Evolutionary conservation across 2,797 vertebrate species (phyloP), one percentile per base, ranked within the genome.

Genomic region (Choloepus didactylus): DNA sequence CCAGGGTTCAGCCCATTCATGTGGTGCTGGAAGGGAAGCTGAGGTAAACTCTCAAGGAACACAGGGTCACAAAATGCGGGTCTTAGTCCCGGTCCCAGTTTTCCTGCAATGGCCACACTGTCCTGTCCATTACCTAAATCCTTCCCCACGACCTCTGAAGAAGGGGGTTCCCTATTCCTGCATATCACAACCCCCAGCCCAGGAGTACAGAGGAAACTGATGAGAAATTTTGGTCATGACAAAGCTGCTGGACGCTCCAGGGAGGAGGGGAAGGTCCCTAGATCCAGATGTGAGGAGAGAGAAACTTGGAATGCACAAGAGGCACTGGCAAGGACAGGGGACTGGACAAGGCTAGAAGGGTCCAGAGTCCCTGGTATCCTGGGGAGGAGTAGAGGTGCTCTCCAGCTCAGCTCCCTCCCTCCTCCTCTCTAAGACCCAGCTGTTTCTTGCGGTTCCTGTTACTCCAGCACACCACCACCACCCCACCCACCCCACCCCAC

Each of bases 11-110:
- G 16, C 56, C 25, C 51, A 94, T 84, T 82, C 46, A 38, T 29
- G 59, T 5, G 11, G 49, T 92, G 41, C 25, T 91, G 9, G 49
- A 95, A 77, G 8, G 82, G 87, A 93, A 96, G 87, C 9, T 27
- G 62, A 87, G 72, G 66, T 56, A 91, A 54, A 72, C 51, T 85
- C 16, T 85, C 29, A n/a, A 21, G 54, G 59, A 44, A 6, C 9
- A 60, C 25, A 67, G 1, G 31, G 29, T 77, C 44, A 93, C 21
- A 79, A 73, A 93, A 84, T 15, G 19, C 79, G 84, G 67, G 27
- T 41, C 51, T 82, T 87, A 56, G 76, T 15, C 56, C 9, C 19
- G 51, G 87, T 14, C 27, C 11, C 19, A 46, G n/a, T 46, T 35
- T 82, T 92, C 66, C 41, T 72, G 19, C 44, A 54, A 49, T 73